Base-by-base conservation (phyloP, 23 tunicate species). In the Trididemnum miniatum region DNA sequence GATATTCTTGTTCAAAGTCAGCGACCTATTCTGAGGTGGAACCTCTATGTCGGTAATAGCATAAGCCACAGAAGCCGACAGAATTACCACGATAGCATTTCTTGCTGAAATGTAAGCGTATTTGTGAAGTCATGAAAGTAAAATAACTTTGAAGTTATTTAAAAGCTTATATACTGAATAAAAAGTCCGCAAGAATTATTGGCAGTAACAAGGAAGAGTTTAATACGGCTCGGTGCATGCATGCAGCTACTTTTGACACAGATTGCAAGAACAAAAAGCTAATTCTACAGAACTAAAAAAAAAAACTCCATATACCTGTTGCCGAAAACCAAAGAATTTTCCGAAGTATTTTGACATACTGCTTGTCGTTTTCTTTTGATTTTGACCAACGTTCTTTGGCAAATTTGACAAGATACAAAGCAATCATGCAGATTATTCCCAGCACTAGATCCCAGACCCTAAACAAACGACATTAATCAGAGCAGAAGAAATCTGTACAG, bases 291-390 rank as follows among this genome's bases (percentile, higher is more conserved):
- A n/a, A n/a, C n/a, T n/a, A n/a, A n/a, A n/a, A n/a, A n/a, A n/a
- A n/a, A n/a, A n/a, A n/a, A n/a, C n/a, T n/a, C n/a, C n/a, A n/a
- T n/a, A 33, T 35, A 89, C 94, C 85, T 64, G 96, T 90, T 0
- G 90, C 96, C 0, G 71, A n/a, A 34, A 90, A 74, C 96, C 96
- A 90, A 31, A 90, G 76, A 72, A 80, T 64, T 31, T 78, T 85
- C 12, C 89, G 72, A 20, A 84, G 40, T 0, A 80, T 65, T 44
- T 30, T 72, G 72, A 52, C 44, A 2, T 28, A 34, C 0, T 29
- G 32, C 1, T 84, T 76, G 64, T 85, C 89, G 3, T 39, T 83
- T 54, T 80, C 86, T 35, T 78, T 64, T 3, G 71, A 1, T 1
- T 83, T 83, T 34, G 87, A 65, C 94, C 89, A 90, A 51, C 82